Conservation (phyloP, 2,113 vertebrate species). For the Pedetes capensis region DNA sequence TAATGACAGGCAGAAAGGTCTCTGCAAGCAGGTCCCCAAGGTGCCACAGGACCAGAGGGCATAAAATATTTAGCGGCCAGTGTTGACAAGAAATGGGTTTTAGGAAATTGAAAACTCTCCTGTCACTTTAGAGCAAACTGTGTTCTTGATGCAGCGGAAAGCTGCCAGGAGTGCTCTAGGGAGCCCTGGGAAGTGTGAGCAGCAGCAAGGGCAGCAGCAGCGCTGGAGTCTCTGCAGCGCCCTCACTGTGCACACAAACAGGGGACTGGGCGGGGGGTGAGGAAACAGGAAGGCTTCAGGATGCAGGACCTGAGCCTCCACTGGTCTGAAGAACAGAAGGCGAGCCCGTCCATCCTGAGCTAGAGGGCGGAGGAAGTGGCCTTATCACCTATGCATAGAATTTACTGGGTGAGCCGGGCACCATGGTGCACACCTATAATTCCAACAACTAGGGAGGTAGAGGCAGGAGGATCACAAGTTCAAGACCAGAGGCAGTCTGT, state of each 20-base stretch:
- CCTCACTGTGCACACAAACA: constrained; percentile 69
- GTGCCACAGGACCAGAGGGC: constrained; percentile 83
- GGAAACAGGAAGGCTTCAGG: constrained; percentile 1
- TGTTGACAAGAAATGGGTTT: constrained; percentile 93
- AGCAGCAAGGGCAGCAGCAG: constrained; percentile 63
- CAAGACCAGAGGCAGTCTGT: too few relatives aligned
- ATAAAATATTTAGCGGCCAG: constrained; percentile 91
- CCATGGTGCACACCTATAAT: too few relatives aligned
- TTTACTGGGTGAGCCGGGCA: background rate
- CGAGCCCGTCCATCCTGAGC: background rate
- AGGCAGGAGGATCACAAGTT: too few relatives aligned
- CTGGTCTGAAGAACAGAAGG: background rate
- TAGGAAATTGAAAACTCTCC: constrained; percentile 88
- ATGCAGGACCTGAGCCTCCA: background rate
- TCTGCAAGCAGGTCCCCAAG: constrained; percentile 83
- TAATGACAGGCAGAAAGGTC: constrained; percentile 83
- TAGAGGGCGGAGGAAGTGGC: background rate
- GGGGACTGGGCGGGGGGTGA: background rate
- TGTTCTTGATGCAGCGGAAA: constrained; percentile 79
- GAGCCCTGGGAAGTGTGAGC: constrained; percentile 48
- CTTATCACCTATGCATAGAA: background rate
- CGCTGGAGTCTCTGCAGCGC: constrained; percentile 54
- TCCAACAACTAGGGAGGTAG: too few relatives aligned
- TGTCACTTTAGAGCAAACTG: constrained; percentile 87
- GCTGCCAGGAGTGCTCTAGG: constrained; percentile 63